These are phyloP conservation scores for Metellina segmentata DNA, from an alignment of 2,888 invertebrate species.

Conservation along the genomic window DNA sequence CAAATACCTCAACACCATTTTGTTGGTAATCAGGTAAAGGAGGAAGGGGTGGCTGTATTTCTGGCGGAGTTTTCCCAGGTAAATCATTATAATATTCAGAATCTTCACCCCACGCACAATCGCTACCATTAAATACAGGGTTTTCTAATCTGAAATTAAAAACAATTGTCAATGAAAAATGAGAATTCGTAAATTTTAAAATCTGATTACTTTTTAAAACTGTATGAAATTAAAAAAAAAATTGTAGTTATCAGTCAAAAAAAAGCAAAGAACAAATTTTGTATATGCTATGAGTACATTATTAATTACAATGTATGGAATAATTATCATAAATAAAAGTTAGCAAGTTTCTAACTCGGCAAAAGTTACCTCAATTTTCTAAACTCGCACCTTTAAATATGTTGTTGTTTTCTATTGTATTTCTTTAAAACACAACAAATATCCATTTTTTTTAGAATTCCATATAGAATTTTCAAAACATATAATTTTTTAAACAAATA, in stretches of 20 bases:
- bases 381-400: no score
- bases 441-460: no score
- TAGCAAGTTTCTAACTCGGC: no score
- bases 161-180: neutral
- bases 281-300: neutral
- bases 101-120: conserved; percentile 82
- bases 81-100: conserved; percentile 98
- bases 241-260: no score
- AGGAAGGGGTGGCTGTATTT: conserved; percentile 80
- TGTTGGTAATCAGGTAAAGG: conserved; percentile 76
- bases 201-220: neutral
- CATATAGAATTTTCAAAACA: no score
- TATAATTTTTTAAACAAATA: no score
- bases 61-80: conserved; percentile 95
- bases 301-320: neutral
- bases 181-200: neutral
- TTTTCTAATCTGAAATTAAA: conserved; percentile 64
- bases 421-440: no score
- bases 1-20: conserved; percentile 69
- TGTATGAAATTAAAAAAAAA: no score
- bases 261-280: neutral
- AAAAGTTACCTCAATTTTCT: no score
- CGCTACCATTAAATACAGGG: conserved; percentile 72
- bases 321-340: neutral
- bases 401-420: no score